A percentile compares a stretch with the other conserved stretches of the same genome.
Evolutionary conservation across 2,113 vertebrate species (phyloP).

Genomic region (Pimephales promelas): DNA sequence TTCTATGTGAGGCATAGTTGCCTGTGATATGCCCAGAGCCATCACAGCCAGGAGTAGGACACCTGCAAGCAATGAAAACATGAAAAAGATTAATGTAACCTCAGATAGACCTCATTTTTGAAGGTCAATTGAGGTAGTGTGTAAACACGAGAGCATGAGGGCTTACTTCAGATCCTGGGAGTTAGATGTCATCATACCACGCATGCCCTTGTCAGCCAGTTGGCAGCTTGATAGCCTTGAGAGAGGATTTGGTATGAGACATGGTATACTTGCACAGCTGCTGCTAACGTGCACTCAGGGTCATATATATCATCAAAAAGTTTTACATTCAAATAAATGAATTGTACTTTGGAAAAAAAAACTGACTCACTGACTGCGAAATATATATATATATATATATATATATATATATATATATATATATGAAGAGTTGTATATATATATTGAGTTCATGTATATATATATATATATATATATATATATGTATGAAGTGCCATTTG

Average conservation of each 20-base stretch:
- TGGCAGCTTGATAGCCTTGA: constrained; percentile 95
- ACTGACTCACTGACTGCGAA: too few species aligned
- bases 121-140: constrained; percentile 4
- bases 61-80: constrained; percentile 72
- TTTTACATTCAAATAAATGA: not conserved
- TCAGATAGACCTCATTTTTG: constrained; percentile 34
- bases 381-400: too few species aligned
- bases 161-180: constrained; percentile 97
- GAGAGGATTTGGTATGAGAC: constrained; percentile 58
- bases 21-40: constrained; percentile 98
- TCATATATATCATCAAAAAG: not conserved
- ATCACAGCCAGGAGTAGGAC: constrained; percentile 96
- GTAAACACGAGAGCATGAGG: not conserved
- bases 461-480: too few species aligned
- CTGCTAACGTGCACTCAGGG: not conserved
- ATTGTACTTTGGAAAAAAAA: not conserved
- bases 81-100: not conserved
- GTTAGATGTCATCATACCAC: constrained; percentile 92
- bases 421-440: too few species aligned
- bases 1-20: constrained; percentile 98
- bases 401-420: too few species aligned
- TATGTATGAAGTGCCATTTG: too few species aligned
- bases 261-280: not conserved
- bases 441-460: too few species aligned
- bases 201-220: constrained; percentile 93